Conservation (phyloP, 2,113 vertebrate genomes). For the Echinops telfairi region DNA sequence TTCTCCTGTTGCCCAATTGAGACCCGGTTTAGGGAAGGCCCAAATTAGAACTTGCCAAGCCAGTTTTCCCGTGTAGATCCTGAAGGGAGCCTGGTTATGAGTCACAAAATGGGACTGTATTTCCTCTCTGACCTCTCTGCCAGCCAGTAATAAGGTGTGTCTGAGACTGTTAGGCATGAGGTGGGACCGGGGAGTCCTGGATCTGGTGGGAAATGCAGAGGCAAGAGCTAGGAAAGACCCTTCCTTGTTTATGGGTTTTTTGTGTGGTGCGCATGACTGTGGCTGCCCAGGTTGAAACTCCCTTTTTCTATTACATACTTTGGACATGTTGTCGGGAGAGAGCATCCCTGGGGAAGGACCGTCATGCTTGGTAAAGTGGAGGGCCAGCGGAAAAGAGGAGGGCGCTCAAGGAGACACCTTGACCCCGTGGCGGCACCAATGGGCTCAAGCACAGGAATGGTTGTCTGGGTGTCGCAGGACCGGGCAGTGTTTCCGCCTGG, state of each 20-base stretch:
- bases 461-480: no score
- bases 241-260: neutral
- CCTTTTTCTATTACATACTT: no score
- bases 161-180: neutral
- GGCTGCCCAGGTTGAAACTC: neutral
- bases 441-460: no score
- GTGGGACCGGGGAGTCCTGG: neutral
- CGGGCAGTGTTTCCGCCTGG: no score
- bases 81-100: neutral
- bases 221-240: neutral
- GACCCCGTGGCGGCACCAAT: no score
- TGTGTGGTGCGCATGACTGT: neutral
- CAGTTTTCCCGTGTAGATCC: neutral
- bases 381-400: no score
- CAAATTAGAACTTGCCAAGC: neutral
- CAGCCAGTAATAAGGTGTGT: neutral
- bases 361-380: no score
- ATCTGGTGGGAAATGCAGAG: neutral
- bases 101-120: neutral
- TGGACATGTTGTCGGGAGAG: no score
- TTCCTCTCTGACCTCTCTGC: neutral
- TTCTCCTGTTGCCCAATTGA: neutral
- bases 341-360: no score
- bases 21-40: neutral
- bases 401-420: no score